Percentiles rank a stretch among this genome's conserved stretches.
Conservation (phyloP, 2,888 invertebrate species). For the Bhutanitis thaidina region DNA sequence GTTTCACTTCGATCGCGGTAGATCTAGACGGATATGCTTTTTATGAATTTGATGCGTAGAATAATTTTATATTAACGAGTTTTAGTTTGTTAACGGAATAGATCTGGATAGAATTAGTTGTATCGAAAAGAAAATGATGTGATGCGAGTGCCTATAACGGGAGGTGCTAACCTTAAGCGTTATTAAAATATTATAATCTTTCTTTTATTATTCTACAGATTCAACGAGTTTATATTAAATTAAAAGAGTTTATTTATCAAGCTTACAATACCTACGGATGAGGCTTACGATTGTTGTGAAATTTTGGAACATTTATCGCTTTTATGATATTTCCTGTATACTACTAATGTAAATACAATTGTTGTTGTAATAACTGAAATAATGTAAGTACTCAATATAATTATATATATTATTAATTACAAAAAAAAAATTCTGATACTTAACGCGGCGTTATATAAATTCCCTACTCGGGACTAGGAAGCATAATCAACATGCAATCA, state of each 20-base stretch:
- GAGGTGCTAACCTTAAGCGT: slow-evolving; percentile 34
- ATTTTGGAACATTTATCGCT: slow-evolving; percentile 6
- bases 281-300: slow-evolving; percentile 15
- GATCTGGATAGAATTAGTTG: slow-evolving; percentile 12
- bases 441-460: not conserved
- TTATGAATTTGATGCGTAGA: slow-evolving; percentile 2
- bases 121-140: slow-evolving; percentile 24
- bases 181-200: slow-evolving; percentile 10
- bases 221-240: not conserved
- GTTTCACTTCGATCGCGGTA: not conserved
- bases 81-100: not conserved
- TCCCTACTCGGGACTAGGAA: not conserved
- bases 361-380: not conserved
- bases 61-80: slow-evolving; percentile 2
- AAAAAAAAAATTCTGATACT: not conserved
- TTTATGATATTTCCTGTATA: not conserved
- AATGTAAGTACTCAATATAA: not conserved
- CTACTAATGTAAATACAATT: not conserved
- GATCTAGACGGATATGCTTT: not conserved
- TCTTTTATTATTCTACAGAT: slow-evolving; percentile 23
- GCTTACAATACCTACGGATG: not conserved
- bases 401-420: not conserved
- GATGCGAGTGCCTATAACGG: slow-evolving; percentile 31
- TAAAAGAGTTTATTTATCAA: slow-evolving; percentile 14
- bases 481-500: not conserved